Evolutionary conservation across 1,140 invertebrate genomes (phyloP).

Genomic region (Megalopta genalis): DNA sequence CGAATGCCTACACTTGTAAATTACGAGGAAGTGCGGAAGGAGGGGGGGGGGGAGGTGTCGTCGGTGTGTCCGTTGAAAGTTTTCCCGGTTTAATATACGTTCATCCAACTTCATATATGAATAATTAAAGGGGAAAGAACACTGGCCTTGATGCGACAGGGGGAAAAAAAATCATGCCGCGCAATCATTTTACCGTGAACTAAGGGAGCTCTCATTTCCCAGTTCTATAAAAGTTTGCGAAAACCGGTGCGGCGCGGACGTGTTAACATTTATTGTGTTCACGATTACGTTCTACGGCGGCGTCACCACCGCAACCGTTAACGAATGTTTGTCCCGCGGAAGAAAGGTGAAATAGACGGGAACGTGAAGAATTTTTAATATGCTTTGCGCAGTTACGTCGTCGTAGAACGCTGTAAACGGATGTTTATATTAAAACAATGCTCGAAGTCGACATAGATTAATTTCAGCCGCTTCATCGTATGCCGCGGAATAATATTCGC

Average conservation of each 20-base stretch:
- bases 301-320: neutral
- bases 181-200: neutral
- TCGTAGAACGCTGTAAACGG: neutral
- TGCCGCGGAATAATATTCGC: no score
- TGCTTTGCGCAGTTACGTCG: neutral
- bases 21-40: slow-evolving; percentile 24
- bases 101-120: slow-evolving; percentile 30
- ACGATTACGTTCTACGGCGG: neutral
- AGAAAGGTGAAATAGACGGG: neutral
- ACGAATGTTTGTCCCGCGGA: neutral
- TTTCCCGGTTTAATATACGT: slow-evolving; percentile 16
- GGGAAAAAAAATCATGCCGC: slow-evolving; percentile 7
- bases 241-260: neutral
- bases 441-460: neutral
- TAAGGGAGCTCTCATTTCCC: no score
- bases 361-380: neutral
- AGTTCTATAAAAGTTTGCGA: neutral
- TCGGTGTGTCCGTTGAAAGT: slow-evolving; percentile 12
- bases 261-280: slow-evolving; percentile 5
- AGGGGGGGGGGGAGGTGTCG: neutral
- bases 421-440: neutral
- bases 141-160: neutral
- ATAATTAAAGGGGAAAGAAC: slow-evolving; percentile 42
- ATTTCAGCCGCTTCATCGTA: neutral
- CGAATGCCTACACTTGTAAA: slow-evolving; percentile 17